Conservation (phyloP, 2,113 vertebrate genomes). For the Zingel zingel region DNA sequence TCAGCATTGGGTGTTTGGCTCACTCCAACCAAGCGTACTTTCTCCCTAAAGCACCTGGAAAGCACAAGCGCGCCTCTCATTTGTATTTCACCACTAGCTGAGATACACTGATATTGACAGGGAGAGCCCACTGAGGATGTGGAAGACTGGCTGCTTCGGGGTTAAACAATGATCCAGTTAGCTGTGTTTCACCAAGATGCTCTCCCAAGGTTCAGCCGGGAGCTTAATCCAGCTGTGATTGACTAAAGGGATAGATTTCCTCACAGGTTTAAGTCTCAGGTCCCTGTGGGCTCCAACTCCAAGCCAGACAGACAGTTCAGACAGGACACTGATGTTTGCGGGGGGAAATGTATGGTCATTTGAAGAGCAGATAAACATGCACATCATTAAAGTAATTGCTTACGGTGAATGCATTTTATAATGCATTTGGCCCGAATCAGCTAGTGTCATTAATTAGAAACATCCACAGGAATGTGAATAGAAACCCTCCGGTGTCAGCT, state of each 20-base stretch:
- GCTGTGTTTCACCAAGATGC: conserved; percentile 6
- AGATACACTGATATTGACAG: conserved; percentile 34
- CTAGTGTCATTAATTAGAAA: background rate
- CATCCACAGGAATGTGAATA: background rate
- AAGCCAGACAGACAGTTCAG: background rate
- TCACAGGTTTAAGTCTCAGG: conserved; percentile 36
- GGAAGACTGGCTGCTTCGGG: conserved; percentile 9
- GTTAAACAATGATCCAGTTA: conserved; percentile 41
- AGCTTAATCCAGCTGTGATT: conserved; percentile 67
- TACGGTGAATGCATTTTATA: background rate
- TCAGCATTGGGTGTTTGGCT: conserved; percentile 15
- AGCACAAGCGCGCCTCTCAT: background rate
- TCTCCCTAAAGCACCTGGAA: conserved; percentile 6
- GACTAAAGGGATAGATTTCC: conserved; percentile 59
- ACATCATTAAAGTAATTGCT: background rate
- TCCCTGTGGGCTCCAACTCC: background rate
- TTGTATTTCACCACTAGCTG: conserved; percentile 22
- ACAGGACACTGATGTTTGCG: background rate
- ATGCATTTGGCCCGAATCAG: background rate
- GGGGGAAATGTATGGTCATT: background rate
- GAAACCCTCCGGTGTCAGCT: background rate
- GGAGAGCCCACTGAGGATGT: conserved; percentile 15
- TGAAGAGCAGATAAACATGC: background rate
- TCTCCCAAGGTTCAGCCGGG: conserved; percentile 20
- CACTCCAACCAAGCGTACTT: background rate